phyloP scores from a whole-genome alignment of 2,797 vertebrate genomes.

The Tragopan temminckii region DNA sequence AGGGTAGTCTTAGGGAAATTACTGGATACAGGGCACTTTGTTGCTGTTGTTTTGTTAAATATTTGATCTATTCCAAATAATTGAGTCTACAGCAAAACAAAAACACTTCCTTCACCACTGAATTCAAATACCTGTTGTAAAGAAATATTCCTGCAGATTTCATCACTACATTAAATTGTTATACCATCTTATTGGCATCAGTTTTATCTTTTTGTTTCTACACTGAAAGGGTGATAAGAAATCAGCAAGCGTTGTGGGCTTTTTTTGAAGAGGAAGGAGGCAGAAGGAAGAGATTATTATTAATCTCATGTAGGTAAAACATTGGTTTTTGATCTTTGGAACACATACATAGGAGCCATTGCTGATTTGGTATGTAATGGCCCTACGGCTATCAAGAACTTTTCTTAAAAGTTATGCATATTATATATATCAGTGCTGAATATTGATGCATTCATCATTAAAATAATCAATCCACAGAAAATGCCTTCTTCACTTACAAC shows the following conservation, averaged over 20 bases:
- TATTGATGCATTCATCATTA: not conserved
- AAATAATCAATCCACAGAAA: not conserved
- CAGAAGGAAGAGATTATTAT: not conserved
- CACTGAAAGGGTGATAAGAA: not conserved
- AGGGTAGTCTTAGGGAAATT: not conserved
- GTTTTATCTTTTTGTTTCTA: not conserved
- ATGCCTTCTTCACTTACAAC: not conserved
- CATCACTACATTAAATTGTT: not conserved
- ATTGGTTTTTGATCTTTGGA: not conserved
- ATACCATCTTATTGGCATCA: not conserved
- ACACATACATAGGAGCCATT: not conserved
- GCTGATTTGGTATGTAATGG: not conserved
- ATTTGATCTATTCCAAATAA: not conserved
- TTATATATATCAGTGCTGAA: not conserved
- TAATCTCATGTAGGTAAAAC: rapidly evolving
- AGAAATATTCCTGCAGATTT: not conserved
- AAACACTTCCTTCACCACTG: not conserved
- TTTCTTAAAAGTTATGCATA: not conserved
- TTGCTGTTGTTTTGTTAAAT: not conserved
- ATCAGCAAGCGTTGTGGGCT: not conserved
- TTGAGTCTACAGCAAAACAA: not conserved
- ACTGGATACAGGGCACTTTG: not conserved
- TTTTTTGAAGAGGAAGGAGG: rapidly evolving
- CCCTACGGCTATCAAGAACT: not conserved
- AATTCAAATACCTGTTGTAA: not conserved